phyloP scores from a whole-genome alignment of 1,140 invertebrate genomes.

The Periplaneta americana region DNA sequence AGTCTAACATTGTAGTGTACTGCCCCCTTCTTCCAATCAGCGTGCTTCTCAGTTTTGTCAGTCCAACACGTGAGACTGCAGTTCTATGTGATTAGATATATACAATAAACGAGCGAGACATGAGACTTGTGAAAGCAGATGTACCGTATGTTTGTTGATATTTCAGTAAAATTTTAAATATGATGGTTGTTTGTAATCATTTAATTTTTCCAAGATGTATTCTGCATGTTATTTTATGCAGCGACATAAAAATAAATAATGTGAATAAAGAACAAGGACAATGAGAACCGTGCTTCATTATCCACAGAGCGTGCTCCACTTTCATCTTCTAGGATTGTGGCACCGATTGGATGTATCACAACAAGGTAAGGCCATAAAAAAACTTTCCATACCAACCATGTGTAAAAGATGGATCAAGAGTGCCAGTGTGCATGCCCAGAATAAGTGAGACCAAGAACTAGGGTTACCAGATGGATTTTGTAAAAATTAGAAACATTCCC shows the following conservation, averaged over 20 bases:
- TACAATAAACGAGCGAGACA: conserved; percentile 11
- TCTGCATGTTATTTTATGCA: conserved; percentile 16
- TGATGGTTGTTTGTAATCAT: conserved; percentile 20
- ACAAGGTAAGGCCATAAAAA: too few species aligned
- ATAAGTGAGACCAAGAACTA: too few species aligned
- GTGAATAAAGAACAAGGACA: background rate
- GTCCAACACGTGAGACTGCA: conserved; percentile 14
- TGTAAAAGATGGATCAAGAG: too few species aligned
- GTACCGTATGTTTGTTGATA: conserved; percentile 20
- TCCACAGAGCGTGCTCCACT: too few species aligned
- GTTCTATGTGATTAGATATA: conserved; percentile 18
- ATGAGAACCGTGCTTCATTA: background rate
- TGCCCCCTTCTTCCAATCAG: conserved; percentile 10
- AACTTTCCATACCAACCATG: too few species aligned
- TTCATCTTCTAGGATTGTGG: too few species aligned
- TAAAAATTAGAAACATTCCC: too few species aligned
- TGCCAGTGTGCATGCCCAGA: too few species aligned
- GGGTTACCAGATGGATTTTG: too few species aligned
- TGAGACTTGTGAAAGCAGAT: conserved; percentile 15
- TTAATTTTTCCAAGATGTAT: conserved; percentile 16
- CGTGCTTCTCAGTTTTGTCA: conserved; percentile 15
- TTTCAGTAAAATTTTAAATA: conserved; percentile 22
- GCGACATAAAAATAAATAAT: conserved; percentile 1
- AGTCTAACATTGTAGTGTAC: background rate
- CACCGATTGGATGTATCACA: too few species aligned